phyloP scores from a whole-genome alignment of 2,888 invertebrate genomes.

The Sinohyriopsis cumingii region DNA sequence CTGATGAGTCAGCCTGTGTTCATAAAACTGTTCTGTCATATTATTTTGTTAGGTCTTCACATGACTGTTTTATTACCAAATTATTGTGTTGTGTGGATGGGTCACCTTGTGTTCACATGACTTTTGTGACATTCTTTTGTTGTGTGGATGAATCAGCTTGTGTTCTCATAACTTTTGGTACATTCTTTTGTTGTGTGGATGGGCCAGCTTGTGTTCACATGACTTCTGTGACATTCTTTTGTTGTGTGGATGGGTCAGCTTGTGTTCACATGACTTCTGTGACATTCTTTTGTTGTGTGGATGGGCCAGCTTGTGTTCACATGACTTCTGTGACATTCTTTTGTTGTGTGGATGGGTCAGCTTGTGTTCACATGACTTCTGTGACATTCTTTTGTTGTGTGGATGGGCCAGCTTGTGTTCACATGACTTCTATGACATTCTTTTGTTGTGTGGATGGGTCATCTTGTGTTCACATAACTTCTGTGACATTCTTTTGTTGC shows the following conservation, averaged over 20 bases:
- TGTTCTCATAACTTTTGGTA: no score
- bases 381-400: no score
- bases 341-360: conserved; percentile 63
- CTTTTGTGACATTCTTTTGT: no score
- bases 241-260: no score
- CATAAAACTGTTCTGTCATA: conserved; percentile 33
- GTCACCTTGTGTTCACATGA: no score
- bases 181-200: conserved; percentile 57
- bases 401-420: no score
- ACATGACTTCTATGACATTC: conserved; percentile 23
- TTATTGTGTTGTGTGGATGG: conserved; percentile 68
- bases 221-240: no score
- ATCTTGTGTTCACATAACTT: conserved; percentile 68
- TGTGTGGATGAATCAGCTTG: no score
- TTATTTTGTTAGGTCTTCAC: not conserved
- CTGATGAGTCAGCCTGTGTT: conserved; percentile 70
- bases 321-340: conserved; percentile 24
- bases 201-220: conserved; percentile 69
- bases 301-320: no score
- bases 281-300: no score
- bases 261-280: no score
- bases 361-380: conserved; percentile 54
- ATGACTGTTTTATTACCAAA: not conserved
- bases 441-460: conserved; percentile 61
- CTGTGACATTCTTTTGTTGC: no score